Percentiles rank a stretch among this genome's conserved stretches.
Evolutionary conservation across 2,888 invertebrate species (phyloP).

Genomic region (Ommatoiulus sabulosus): DNA sequence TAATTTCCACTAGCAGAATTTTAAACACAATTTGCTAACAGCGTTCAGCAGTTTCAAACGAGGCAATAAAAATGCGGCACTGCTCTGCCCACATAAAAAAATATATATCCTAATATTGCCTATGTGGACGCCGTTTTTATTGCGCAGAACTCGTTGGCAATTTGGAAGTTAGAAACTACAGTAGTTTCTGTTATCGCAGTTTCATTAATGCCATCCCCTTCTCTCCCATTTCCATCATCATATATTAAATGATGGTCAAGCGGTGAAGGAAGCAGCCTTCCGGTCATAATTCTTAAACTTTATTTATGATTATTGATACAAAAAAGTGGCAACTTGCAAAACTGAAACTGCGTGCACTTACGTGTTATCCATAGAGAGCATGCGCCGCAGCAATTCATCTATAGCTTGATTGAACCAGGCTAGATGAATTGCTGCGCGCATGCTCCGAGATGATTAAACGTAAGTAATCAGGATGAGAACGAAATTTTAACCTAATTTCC

Average conservation of each 20-base stretch:
- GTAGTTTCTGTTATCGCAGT: constrained; percentile 34
- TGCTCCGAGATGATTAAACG: too few relatives aligned
- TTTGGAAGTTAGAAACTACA: constrained; percentile 34
- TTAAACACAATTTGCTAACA: constrained; percentile 34
- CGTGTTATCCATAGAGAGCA: too few relatives aligned
- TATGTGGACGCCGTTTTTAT: constrained; percentile 18
- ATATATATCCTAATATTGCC: not conserved
- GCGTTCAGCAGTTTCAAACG: constrained; percentile 6
- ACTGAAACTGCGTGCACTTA: not conserved
- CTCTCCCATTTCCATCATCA: constrained; percentile 22
- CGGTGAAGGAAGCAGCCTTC: constrained; percentile 13
- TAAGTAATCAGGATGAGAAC: too few relatives aligned
- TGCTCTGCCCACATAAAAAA: constrained; percentile 5
- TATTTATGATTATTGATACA: not conserved
- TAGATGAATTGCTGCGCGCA: too few relatives aligned
- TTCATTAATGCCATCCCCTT: constrained; percentile 34
- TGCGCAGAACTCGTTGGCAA: constrained; percentile 25
- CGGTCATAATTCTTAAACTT: not conserved
- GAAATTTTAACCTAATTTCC: too few relatives aligned
- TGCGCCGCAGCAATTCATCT: too few relatives aligned
- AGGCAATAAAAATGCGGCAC: not conserved
- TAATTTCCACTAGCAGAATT: not conserved
- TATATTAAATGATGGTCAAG: constrained; percentile 34
- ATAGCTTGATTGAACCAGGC: too few relatives aligned
- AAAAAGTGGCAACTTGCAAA: not conserved